A percentile compares a stretch with the other conserved stretches of the same genome.
These are phyloP conservation scores for Teleogryllus occipitalis DNA, from an alignment of 1,140 invertebrate species.

Conservation along the genomic window DNA sequence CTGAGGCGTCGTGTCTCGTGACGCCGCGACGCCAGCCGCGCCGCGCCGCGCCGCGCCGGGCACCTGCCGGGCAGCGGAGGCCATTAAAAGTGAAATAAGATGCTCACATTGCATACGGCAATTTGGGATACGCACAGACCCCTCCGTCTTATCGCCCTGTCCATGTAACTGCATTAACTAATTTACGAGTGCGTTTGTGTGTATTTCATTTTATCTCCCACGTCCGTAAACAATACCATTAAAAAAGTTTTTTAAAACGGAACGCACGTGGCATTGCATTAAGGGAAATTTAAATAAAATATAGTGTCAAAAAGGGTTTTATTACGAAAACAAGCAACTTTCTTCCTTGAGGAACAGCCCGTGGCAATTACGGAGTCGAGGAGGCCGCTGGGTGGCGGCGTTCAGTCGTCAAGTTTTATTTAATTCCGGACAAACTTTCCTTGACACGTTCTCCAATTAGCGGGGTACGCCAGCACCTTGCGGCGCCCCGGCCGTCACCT, in stretches of 20 bases:
- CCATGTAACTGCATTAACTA: not conserved
- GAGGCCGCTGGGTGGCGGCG: too few species aligned
- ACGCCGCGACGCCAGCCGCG: too few species aligned
- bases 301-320: constrained; percentile 2
- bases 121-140: not conserved
- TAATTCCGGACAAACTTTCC: not conserved
- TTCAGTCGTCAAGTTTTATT: constrained; percentile 5
- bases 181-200: constrained; percentile 1
- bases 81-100: constrained; percentile 5
- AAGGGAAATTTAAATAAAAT: not conserved
- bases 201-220: constrained; percentile 2
- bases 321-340: not conserved
- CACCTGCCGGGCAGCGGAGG: not conserved
- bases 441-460: not conserved
- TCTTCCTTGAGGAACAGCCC: not conserved
- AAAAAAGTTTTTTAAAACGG: not conserved
- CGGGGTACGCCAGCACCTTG: not conserved
- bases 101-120: not conserved
- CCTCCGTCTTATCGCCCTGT: not conserved
- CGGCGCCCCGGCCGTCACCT: not conserved
- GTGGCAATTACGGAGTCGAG: not conserved
- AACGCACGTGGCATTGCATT: not conserved
- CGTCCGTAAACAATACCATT: not conserved
- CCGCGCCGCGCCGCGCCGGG: too few species aligned
- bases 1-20: not conserved